phyloP scores from a whole-genome alignment of 2,797 vertebrate species.

The Semotilus atromaculatus region DNA sequence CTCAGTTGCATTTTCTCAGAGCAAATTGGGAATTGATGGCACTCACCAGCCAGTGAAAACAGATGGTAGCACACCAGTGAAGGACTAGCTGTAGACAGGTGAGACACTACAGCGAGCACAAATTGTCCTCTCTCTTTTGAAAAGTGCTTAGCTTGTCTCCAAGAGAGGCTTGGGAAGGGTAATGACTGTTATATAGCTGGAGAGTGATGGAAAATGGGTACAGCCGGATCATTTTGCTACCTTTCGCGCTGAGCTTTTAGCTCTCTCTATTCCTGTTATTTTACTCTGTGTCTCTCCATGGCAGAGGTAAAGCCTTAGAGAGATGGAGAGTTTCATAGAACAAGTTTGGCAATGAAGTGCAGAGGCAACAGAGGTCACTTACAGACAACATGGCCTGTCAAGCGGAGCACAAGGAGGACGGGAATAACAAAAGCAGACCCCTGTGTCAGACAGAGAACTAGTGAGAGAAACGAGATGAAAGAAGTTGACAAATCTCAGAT shows the following conservation, averaged over 20 bases:
- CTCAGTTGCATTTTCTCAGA: slow-evolving; percentile 47
- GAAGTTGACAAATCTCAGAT: slow-evolving; percentile 32
- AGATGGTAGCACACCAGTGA: slow-evolving; percentile 62
- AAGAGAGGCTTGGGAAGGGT: slow-evolving; percentile 58
- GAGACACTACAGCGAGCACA: slow-evolving; percentile 64
- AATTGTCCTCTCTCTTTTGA: slow-evolving; percentile 65
- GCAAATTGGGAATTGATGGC: slow-evolving; percentile 61
- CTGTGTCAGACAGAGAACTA: slow-evolving; percentile 30
- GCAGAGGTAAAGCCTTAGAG: slow-evolving; percentile 43
- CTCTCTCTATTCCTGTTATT: slow-evolving; percentile 46
- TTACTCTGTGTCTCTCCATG: slow-evolving; percentile 7
- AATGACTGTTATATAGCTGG: slow-evolving; percentile 61
- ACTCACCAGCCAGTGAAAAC: slow-evolving; percentile 63
- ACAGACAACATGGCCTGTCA: slow-evolving; percentile 46
- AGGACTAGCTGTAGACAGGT: slow-evolving; percentile 60
- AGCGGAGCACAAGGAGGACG: slow-evolving; percentile 39
- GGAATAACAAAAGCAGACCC: slow-evolving; percentile 46
- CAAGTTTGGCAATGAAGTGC: slow-evolving; percentile 54
- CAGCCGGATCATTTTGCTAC: slow-evolving; percentile 57
- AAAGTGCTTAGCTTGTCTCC: slow-evolving; percentile 65
- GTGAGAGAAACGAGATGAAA: slow-evolving; percentile 6
- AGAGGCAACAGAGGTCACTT: slow-evolving; percentile 49
- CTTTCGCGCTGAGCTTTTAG: slow-evolving; percentile 59
- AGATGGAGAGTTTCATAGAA: slow-evolving; percentile 52
- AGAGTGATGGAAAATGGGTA: slow-evolving; percentile 63